Base-by-base conservation (phyloP, 2,797 vertebrate species). In the Sebastes miniatus region DNA sequence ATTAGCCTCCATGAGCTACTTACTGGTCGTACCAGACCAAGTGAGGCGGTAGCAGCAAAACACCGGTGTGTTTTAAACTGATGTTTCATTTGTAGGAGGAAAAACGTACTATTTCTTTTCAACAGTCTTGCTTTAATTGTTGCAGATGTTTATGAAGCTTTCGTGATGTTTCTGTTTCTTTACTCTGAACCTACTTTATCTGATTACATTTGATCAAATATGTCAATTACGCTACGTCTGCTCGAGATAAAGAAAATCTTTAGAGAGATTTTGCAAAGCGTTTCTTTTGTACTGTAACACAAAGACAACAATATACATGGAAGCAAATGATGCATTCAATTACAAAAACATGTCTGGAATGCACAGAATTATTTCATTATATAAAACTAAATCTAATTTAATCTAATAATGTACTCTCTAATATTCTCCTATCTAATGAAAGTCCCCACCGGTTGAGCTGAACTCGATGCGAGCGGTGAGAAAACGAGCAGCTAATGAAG, bases 401-500 rank as follows among this genome's bases (percentile, higher is more conserved):
- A 14, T 25, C 18, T 39, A 24, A 64, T 25, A 64, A 36, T 39
- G 12, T 16, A 64, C 36, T 36, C 32, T 34, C 32, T 14, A 24
- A 39, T 13, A 14, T 39, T 16, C 16, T 67, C 4, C 6, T 22
- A 32, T 29, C 1, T 7, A 50, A 8, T 71, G 36, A 59, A n/a
- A 67, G 61, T 82, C 56, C 61, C 24, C 54, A 16, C 29, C 32
- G 0, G 32, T 39, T 73, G 72, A 61, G 77, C 61, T 67, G 73
- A 74, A 18, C 59, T 47, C 13, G 1, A 5, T 24, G 63, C 7
- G 27, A 84, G 79, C 29, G 31, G 39, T 58, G 77, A 90, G 59
- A 71, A 57, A 39, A 52, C 18, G 52, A 59, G 52, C 56, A 72
- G 73, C 83, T 81, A 86, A 85, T 86, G 76, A 83, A 79, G 82